Base-by-base conservation (phyloP, 2,888 invertebrate genomes). In the Drosophila lacicola region DNA sequence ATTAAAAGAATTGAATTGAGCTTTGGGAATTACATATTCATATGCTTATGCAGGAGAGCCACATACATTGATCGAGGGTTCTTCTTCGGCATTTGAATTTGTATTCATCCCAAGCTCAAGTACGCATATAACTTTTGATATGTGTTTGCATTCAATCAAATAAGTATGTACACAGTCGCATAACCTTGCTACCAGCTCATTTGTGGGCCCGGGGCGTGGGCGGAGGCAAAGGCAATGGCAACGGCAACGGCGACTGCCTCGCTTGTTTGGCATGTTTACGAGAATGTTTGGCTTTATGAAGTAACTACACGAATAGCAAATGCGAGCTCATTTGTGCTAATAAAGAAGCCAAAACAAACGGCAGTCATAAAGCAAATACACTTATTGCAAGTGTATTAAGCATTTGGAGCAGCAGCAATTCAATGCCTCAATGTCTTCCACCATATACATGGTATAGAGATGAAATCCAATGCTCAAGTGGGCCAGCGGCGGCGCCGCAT, bases 391-490 rank as follows among this genome's bases (percentile, higher is more conserved):
- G 69, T 67, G 75, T 60, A 62, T 82, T 79, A 67, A 69, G 58
- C 71, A 61, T 71, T 61, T 79, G 68, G 69, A 80, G 77, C 70
- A 78, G 36, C 69, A 44, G 56, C 47, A 64, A 51, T 58, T 68
- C 67, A 80, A 71, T 75, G 71, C 62, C 55, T 79, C 78, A 70
- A 66, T 82, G 74, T 67, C 80, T 80, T 66, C 74, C 50, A 58
- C 51, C 36, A 29, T 29, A 29, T 8, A 39, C 63, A 62, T 44
- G 57, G 39, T 25, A 56, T 17, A 33, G 45, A 77, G 70, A 69
- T 78, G 82, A 78, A 81, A 81, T 84, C 74, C 61, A 70, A 74
- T 29, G 65, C 82, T 82, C 68, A 64, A 80, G 73, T 83, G 83
- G 58, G 44, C 34, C 65, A 60, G 42, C 55, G 49, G 29, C 2